phyloP scores from a whole-genome alignment of 1,140 invertebrate species.

The Liolophura sinensis region DNA sequence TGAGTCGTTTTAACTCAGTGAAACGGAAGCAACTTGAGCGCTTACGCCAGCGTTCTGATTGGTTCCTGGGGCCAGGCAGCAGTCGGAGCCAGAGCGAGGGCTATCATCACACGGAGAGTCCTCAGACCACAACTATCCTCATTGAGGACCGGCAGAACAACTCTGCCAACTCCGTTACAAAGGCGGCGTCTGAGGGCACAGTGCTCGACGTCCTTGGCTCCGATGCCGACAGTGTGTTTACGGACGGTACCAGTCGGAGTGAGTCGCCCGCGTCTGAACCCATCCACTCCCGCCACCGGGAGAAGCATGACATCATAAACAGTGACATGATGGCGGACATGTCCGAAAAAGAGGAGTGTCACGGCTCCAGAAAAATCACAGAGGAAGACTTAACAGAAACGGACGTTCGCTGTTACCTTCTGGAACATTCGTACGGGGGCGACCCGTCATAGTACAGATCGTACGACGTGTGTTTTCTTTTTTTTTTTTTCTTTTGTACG shows the following conservation, averaged over 20 bases:
- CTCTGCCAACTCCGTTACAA: constrained; percentile 48
- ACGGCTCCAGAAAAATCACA: constrained; percentile 15
- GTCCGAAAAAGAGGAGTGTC: constrained; percentile 19
- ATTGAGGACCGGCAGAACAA: not conserved
- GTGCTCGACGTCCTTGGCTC: constrained; percentile 43
- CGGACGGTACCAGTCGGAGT: constrained; percentile 46
- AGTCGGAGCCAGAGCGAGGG: constrained; percentile 20
- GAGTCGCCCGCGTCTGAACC: constrained; percentile 52
- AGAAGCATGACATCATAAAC: constrained; percentile 44
- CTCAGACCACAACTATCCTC: too few species aligned
- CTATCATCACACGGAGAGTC: not conserved
- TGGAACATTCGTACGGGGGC: too few species aligned
- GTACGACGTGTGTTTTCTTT: too few species aligned
- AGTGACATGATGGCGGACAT: constrained; percentile 46
- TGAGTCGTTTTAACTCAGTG: constrained; percentile 53
- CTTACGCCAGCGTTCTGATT: constrained; percentile 50
- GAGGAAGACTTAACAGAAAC: constrained; percentile 25
- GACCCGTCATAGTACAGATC: too few species aligned
- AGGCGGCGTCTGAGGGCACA: constrained; percentile 49
- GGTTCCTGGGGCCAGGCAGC: constrained; percentile 48
- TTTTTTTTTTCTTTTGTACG: too few species aligned
- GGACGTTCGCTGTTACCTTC: too few species aligned
- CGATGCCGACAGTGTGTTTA: constrained; percentile 49
- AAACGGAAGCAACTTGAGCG: constrained; percentile 52
- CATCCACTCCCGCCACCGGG: constrained; percentile 32